These are phyloP conservation scores for Erebia palarica DNA, from an alignment of 2,888 invertebrate species.

Conservation along the genomic window DNA sequence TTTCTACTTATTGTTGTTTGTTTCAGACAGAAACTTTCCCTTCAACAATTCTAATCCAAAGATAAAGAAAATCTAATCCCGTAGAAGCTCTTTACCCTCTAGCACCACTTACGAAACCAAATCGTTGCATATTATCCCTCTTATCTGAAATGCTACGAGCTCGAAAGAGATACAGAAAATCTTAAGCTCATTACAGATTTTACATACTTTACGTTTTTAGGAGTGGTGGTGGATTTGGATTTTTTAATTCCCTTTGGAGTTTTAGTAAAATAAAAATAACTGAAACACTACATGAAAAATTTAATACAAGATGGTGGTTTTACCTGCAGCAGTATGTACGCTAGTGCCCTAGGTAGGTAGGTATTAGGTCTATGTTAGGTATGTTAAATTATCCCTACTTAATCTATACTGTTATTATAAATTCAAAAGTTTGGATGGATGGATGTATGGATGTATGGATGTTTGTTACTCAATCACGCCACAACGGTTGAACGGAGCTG, in stretches of 20 bases:
- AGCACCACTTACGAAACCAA: constrained; percentile 22
- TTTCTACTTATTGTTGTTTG: neutral
- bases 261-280: too few species aligned
- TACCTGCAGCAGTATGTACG: too few species aligned
- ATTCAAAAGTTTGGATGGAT: too few species aligned
- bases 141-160: constrained; percentile 20
- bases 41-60: constrained; percentile 12
- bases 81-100: constrained; percentile 19
- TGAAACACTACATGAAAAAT: too few species aligned
- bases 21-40: constrained; percentile 1
- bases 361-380: too few species aligned
- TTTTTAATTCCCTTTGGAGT: neutral
- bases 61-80: constrained; percentile 22
- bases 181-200: constrained; percentile 16
- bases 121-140: constrained; percentile 16
- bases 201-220: neutral
- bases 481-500: too few species aligned
- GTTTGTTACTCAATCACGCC: too few species aligned
- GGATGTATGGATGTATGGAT: too few species aligned
- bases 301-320: too few species aligned
- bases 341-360: too few species aligned
- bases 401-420: too few species aligned
- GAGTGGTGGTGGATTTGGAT: neutral
- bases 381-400: too few species aligned
- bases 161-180: constrained; percentile 19